These are phyloP conservation scores for Tyto alba DNA, from an alignment of 2,113 vertebrate species.

Conservation along the genomic window DNA sequence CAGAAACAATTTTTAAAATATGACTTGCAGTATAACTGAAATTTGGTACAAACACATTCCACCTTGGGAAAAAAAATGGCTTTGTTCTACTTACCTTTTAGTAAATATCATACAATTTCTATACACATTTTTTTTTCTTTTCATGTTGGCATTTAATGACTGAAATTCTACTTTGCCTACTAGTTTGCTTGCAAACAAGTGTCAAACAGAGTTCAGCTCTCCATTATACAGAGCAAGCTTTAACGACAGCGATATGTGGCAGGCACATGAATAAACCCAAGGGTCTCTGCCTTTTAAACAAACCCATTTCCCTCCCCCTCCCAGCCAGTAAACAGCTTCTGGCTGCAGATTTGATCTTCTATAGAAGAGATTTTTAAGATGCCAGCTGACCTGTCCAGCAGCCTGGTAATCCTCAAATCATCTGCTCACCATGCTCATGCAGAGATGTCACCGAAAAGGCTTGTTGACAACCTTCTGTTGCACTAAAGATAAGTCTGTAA, in stretches of 20 bases:
- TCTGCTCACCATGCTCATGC: constrained; percentile 1
- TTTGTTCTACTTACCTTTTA: background rate
- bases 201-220: background rate
- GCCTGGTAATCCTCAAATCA: constrained; percentile 63
- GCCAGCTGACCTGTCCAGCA: constrained; percentile 51
- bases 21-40: background rate
- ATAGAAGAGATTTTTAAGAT: constrained; percentile 52
- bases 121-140: background rate
- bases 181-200: background rate
- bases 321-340: constrained; percentile 51
- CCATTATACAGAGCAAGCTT: fast-evolving
- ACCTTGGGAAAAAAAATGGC: background rate
- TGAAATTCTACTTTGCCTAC: background rate
- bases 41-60: background rate
- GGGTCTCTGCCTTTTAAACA: background rate
- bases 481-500: constrained; percentile 35
- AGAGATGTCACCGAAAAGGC: constrained; percentile 42
- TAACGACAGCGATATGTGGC: background rate
- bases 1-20: background rate
- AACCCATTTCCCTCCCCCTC: background rate
- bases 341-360: constrained; percentile 37
- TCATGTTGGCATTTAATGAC: background rate
- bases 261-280: background rate
- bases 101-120: background rate
- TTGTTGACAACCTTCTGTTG: constrained; percentile 59